Base-by-base conservation (phyloP, 2,113 vertebrate genomes). In the Callithrix jacchus region DNA sequence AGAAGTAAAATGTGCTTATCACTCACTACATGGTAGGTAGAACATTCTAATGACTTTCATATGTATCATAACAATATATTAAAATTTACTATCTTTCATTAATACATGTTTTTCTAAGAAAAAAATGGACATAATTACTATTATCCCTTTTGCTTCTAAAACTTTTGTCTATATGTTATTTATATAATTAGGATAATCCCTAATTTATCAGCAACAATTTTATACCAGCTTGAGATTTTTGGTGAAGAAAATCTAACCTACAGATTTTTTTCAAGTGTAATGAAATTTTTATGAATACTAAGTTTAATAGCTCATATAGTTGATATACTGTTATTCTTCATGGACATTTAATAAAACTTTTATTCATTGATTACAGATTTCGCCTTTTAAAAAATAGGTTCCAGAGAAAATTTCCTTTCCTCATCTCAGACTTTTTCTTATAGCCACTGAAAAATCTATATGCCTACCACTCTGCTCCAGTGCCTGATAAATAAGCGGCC, bases 301-400 rank as follows among this genome's bases (percentile, higher is more conserved):
- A 93, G 81, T 91, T 96, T 90, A 96, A 93, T 17, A 87, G 49
- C 23, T 95, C 82, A 91, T 64, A 52, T 86, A 74, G 12, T 87
- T 89, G 82, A 96, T 37, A 91, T 74, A 93, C 82, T 84, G 42
- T 68, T 49, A 93, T 68, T 14, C 20, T 94, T 95, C 40, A 61
- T 37, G 91, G 58, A 56, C 27, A 94, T 93, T 84, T 96, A 93
- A 74, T 74, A 94, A 96, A 92, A 92, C 14, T 71, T 35, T 49
- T 79, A 56, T 93, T 91, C 70, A 89, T 71, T 80, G 96, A 91
- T 21, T 64, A 64, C 6, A 64, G 61, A 92, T 70, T 76, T 71
- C 93, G 64, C 27, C 32, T 66, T 92, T 71, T 89, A 56, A 64
- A 64, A 64, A 64, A 85, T 23, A 70, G 13, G 70, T 95, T 70